Conservation (phyloP, 2,113 vertebrate genomes). For the Oxygymnocypris stewartii region DNA sequence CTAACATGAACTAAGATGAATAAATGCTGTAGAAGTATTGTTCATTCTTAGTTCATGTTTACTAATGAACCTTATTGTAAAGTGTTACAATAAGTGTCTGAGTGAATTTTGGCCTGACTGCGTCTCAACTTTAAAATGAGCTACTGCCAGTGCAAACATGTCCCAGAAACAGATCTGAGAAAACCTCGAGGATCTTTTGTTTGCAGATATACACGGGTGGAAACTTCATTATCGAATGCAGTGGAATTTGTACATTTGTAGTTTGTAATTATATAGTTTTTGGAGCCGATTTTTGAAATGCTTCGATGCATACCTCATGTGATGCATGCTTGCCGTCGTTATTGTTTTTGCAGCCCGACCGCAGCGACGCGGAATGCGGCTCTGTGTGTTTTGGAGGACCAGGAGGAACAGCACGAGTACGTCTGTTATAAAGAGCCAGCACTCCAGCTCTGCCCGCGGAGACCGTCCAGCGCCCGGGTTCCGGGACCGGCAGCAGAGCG, state of each 20-base stretch:
- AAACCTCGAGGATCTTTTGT: background rate
- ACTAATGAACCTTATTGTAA: no score
- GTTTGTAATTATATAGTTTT: background rate
- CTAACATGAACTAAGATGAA: no score
- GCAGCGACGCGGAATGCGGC: background rate
- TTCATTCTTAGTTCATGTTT: no score
- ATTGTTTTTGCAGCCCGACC: background rate
- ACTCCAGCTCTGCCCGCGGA: background rate
- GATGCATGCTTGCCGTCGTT: background rate
- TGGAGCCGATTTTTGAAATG: background rate
- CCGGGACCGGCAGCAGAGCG: constrained; percentile 61
- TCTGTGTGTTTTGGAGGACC: background rate
- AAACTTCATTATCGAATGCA: background rate
- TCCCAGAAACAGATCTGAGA: background rate
- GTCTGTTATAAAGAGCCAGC: background rate
- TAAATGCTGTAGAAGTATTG: no score
- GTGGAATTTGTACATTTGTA: background rate
- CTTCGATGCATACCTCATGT: background rate
- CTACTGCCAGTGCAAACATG: background rate
- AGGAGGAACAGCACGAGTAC: background rate
- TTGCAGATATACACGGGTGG: background rate
- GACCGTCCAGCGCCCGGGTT: background rate
- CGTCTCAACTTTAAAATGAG: no score
- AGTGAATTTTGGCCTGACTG: no score
- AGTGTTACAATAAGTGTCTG: no score